Conservation (phyloP, 2,113 vertebrate genomes). For the Oryzias woworae region DNA sequence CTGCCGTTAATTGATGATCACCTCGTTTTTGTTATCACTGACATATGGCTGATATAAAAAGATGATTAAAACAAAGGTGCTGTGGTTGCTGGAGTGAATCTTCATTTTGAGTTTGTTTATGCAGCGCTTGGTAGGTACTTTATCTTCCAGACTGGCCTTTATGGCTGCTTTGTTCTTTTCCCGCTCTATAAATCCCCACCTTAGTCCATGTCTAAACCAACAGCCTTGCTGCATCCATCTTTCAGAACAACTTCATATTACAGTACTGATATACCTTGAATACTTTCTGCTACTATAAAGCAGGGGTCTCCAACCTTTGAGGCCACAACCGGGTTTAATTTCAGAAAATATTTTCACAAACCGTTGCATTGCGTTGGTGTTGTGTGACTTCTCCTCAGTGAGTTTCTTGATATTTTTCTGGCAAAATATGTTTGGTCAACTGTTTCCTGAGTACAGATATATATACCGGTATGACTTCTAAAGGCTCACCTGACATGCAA, state of each 20-base stretch:
- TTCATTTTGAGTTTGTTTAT: slow-evolving; percentile 38
- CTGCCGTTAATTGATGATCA: slow-evolving; percentile 44
- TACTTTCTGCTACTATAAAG: background rate
- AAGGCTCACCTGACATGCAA: no score
- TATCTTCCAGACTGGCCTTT: slow-evolving; percentile 30
- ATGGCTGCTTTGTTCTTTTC: slow-evolving; percentile 27
- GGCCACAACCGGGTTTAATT: no score
- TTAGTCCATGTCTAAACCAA: background rate
- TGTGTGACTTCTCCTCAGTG: no score
- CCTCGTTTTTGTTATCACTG: slow-evolving; percentile 29
- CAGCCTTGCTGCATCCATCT: slow-evolving; percentile 1
- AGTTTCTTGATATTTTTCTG: no score
- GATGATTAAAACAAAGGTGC: slow-evolving; percentile 29
- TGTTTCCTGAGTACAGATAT: no score
- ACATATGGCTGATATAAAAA: slow-evolving; percentile 35
- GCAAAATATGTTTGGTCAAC: no score
- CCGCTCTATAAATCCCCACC: slow-evolving; percentile 14
- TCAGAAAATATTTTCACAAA: no score
- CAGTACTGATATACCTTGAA: background rate
- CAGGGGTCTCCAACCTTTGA: no score
- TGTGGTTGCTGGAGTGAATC: slow-evolving; percentile 18
- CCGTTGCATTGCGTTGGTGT: no score
- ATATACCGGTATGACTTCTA: no score
- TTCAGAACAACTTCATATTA: slow-evolving; percentile 10
- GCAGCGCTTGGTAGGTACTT: slow-evolving; percentile 20